Base-by-base conservation (phyloP, 2,113 vertebrate genomes). In the Australoheros scitulus region DNA sequence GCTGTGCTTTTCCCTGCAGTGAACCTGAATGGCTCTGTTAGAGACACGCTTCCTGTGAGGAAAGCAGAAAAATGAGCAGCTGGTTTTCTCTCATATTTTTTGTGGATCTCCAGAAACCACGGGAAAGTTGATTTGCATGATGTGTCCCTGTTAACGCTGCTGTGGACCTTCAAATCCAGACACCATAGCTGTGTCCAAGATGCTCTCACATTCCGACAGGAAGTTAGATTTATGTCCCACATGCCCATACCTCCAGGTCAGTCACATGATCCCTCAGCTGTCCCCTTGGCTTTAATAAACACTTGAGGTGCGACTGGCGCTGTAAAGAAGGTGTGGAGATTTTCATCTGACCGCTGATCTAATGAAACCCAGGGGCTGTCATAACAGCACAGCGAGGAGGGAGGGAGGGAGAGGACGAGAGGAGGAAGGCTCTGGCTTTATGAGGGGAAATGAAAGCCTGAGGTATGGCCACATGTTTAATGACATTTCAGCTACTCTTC, bases 321-420 rank as follows among this genome's bases (percentile, higher is more conserved):
- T 79, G 77, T 79, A 72, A 89, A 82, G 36, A 76, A 50, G 85
- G 59, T 74, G 81, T 81, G 58, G 85, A 89, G 84, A 88, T 80
- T 80, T 87, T 89, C 79, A 91, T 90, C 79, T 78, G 72, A 57
- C 29, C 10, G 80, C 79, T 43, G 80, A 82, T 87, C 81, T 90
- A 91, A 93, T 93, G 92, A 94, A 94, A 90, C 81, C 89, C 89
- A 76, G 83, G 77, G 85, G 91, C 79, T 59, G 75, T 77, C 80
- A 78, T 80, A 80, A 87, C 18, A 74, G 78, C 81, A 58, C 61
- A 20, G n/a, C 4, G 61, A 80, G 55, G 68, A 34, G 79, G 52
- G 72, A 34, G 79, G 52, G 72, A 58, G 63, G 38, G 22, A 41
- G 41, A 55, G 43, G 34, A 61, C 2, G 17, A 64, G 61, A 32